Evolutionary conservation across 2,888 invertebrate genomes (phyloP).

Genomic region (Athalia cordata): DNA sequence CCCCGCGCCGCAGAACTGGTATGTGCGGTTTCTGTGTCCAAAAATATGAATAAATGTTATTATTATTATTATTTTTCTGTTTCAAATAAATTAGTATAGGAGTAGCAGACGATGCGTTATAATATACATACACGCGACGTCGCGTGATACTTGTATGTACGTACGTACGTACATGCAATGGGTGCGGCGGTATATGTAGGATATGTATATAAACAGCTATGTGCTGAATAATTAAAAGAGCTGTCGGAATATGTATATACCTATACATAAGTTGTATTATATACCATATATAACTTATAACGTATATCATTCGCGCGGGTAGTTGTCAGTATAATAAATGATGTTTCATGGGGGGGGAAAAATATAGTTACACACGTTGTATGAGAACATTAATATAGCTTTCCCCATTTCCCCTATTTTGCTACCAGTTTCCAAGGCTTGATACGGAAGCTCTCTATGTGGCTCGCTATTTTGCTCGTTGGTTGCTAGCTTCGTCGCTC

Average conservation of each 20-base stretch:
- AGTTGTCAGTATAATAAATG: conserved; percentile 30
- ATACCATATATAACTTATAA: background rate
- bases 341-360: conserved; percentile 23
- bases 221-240: too few relatives aligned
- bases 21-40: too few relatives aligned
- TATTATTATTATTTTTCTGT: too few relatives aligned
- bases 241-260: background rate
- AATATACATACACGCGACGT: too few relatives aligned
- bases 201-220: too few relatives aligned
- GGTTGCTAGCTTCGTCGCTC: background rate
- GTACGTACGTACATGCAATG: background rate
- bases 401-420: conserved; percentile 13
- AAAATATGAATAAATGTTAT: too few relatives aligned
- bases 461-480: background rate
- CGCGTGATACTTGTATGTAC: background rate
- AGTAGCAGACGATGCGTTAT: too few relatives aligned
- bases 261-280: background rate
- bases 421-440: background rate
- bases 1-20: too few relatives aligned
- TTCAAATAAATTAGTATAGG: too few relatives aligned
- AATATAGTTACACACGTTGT: background rate
- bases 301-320: background rate
- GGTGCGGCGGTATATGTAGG: too few relatives aligned
- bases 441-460: too few relatives aligned
- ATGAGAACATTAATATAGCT: conserved; percentile 22